Base-by-base conservation (phyloP, 2,797 vertebrate species). In the Phataginus tricuspis region DNA sequence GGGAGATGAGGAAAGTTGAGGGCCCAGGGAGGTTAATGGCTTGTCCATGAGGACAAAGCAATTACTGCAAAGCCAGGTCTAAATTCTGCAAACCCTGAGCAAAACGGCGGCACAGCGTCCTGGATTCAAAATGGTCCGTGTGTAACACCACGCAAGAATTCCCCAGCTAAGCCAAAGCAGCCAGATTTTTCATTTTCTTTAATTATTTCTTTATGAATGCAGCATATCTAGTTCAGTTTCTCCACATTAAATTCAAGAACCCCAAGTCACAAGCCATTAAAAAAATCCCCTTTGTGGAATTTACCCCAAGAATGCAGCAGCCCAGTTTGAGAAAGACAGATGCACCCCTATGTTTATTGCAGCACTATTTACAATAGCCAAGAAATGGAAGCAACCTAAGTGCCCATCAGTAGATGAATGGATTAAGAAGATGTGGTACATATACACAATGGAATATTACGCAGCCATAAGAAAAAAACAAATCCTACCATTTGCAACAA, bases 241-340 rank as follows among this genome's bases (percentile, higher is more conserved):
- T 82, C 31, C 42, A 95, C n/a, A 95, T 97, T 96, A 96, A 98
- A 98, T 82, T 94, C 74, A 71, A 96, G 79, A 94, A 87, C 42
- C 83, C 84, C 63, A 93, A 88, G 98, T 98, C 98, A 97, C 96
- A 98, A 75, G 6, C 4, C 98, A 96, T 96, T 97, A 98, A 98
- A 98, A 98, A 98, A 97, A 98, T 98, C 96, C 97, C 87, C 75
- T 96, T 97, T 96, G 97, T 87, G 78, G 72, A 93, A 98, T n/a
- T n/a, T n/a, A n/a, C n/a, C n/a, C n/a, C n/a, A n/a, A n/a, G n/a
- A n/a, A n/a, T n/a, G n/a, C n/a, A n/a, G n/a, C n/a, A n/a, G n/a
- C n/a, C n/a, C n/a, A n/a, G n/a, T n/a, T n/a, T n/a, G n/a, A n/a
- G n/a, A n/a, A n/a, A n/a, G n/a, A n/a, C n/a, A n/a, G n/a, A n/a